These are phyloP conservation scores for Trachemys scripta DNA, from an alignment of 2,113 vertebrate species.

Conservation along the genomic window DNA sequence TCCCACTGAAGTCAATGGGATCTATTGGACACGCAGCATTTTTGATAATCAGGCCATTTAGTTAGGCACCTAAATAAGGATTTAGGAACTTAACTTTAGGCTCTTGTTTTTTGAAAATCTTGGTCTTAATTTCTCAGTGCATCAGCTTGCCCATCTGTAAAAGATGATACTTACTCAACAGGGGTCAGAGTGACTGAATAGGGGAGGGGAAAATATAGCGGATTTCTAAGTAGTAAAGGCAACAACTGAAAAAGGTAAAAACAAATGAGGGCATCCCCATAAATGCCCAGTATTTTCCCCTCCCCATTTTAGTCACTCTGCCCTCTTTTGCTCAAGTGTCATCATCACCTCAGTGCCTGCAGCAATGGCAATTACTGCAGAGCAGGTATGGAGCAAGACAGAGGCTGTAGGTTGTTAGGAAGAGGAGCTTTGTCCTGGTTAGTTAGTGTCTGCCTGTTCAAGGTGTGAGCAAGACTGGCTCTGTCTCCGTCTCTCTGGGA, in stretches of 20 bases:
- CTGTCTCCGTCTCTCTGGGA: neutral
- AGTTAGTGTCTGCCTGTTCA: conserved; percentile 31
- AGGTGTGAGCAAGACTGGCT: conserved; percentile 16
- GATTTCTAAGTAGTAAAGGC: neutral
- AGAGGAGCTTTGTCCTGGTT: conserved; percentile 13
- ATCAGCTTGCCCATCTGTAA: neutral
- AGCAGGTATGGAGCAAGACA: neutral
- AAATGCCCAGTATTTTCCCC: neutral
- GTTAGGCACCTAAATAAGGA: neutral
- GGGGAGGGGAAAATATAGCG: neutral
- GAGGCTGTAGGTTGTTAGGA: neutral
- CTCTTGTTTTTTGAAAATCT: neutral
- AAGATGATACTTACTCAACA: neutral
- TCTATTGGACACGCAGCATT: neutral
- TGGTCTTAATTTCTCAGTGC: neutral
- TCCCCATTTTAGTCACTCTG: neutral
- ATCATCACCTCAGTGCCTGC: neutral
- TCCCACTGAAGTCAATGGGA: neutral
- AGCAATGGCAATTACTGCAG: conserved; percentile 42
- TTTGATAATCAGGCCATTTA: neutral
- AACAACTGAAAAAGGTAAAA: neutral
- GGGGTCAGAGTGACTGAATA: neutral
- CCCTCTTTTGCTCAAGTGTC: neutral
- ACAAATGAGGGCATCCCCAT: neutral
- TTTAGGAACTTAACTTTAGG: neutral